These are phyloP conservation scores for Sphaerodactylus townsendi DNA, from an alignment of 2,113 vertebrate genomes.

Conservation along the genomic window DNA sequence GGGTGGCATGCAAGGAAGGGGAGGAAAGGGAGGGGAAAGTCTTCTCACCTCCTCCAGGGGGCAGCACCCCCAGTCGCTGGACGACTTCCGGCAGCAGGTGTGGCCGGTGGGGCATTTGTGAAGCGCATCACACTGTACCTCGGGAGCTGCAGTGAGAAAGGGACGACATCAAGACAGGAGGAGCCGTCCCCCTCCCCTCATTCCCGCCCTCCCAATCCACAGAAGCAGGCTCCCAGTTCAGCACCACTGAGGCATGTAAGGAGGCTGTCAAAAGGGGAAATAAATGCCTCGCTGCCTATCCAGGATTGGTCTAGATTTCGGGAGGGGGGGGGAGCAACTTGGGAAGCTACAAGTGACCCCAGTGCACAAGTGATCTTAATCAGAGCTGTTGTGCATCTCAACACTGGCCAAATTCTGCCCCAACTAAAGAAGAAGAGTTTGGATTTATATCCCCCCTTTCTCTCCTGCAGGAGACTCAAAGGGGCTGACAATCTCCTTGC, in stretches of 20 bases:
- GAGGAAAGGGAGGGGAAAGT: too few relatives aligned
- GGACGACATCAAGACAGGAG: not conserved
- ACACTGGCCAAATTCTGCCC: not conserved
- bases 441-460: too few relatives aligned
- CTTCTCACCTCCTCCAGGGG: constrained; percentile 69
- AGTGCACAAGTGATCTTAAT: not conserved
- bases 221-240: too few relatives aligned
- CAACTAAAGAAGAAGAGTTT: not conserved
- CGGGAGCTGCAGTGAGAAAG: constrained; percentile 2
- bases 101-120: constrained; percentile 61
- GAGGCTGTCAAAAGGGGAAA: too few relatives aligned
- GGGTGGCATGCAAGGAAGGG: too few relatives aligned
- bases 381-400: not conserved
- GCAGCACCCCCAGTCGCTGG: constrained; percentile 72
- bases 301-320: not conserved
- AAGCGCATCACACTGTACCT: constrained; percentile 51
- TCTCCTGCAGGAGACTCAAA: too few relatives aligned
- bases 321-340: too few relatives aligned
- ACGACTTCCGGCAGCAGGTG: constrained; percentile 70
- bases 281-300: too few relatives aligned
- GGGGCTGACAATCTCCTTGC: too few relatives aligned
- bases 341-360: not conserved
- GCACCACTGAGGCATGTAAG: too few relatives aligned
- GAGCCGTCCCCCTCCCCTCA: too few relatives aligned
- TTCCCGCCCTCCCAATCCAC: not conserved